Evolutionary conservation across 2,797 vertebrate species (phyloP).

Genomic region (Podarcis lilfordi): DNA sequence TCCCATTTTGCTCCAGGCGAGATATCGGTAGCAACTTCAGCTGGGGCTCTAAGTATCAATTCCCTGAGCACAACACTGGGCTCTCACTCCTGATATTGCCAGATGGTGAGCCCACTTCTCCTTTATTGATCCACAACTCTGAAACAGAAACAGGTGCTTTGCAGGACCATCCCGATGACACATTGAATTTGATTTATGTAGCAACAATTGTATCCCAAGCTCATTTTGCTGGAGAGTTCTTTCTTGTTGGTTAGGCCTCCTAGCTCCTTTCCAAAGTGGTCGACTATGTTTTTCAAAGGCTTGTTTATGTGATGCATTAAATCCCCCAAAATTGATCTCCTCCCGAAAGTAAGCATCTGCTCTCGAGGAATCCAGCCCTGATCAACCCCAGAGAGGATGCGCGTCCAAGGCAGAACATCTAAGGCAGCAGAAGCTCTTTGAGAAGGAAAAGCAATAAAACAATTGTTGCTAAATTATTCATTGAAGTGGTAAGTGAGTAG

Average conservation of each 20-base stretch:
- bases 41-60: neutral
- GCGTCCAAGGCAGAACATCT: neutral
- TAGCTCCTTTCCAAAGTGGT: constrained; percentile 36
- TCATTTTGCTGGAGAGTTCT: neutral
- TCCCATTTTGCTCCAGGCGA: neutral
- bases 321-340: neutral
- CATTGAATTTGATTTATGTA: neutral
- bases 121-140: neutral
- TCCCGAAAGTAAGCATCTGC: constrained; percentile 14
- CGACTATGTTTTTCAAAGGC: constrained; percentile 47
- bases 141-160: neutral
- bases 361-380: constrained; percentile 20
- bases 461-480: constrained; percentile 6
- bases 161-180: neutral
- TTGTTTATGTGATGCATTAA: neutral
- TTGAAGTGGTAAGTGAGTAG: neutral
- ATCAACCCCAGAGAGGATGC: neutral
- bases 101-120: neutral
- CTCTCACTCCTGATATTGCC: neutral
- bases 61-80: neutral
- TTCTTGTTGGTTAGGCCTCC: neutral
- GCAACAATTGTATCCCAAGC: neutral
- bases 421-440: neutral
- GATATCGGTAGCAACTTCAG: neutral
- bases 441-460: neutral